These are phyloP conservation scores for Zaprionus kolodkinae DNA, from an alignment of 1,140 invertebrate genomes.

Conservation along the genomic window DNA sequence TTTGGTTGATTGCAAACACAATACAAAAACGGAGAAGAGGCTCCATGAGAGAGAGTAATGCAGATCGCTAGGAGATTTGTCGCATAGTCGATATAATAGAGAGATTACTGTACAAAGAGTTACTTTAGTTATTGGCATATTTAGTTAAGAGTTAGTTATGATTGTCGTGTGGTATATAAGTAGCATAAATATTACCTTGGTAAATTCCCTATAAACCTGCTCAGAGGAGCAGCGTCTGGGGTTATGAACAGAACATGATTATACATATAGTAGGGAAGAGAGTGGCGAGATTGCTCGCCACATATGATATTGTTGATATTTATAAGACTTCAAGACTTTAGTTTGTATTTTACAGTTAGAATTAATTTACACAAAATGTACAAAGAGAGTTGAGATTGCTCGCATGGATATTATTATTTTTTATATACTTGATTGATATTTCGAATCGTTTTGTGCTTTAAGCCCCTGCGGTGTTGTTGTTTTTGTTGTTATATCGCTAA, in stretches of 20 bases:
- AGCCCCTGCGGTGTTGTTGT: slow-evolving; percentile 77
- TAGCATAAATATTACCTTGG: slow-evolving; percentile 34
- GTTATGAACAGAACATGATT: slow-evolving; percentile 23
- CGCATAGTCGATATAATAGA: slow-evolving; percentile 10
- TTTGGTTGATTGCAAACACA: slow-evolving; percentile 47
- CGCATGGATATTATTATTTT: slow-evolving; percentile 21
- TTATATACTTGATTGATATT: slow-evolving; percentile 46
- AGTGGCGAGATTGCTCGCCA: slow-evolving; percentile 12
- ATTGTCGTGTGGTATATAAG: slow-evolving; percentile 21
- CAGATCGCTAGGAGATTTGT: slow-evolving; percentile 52
- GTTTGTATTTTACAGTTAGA: slow-evolving; percentile 9
- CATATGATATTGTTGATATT: slow-evolving; percentile 18
- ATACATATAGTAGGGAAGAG: slow-evolving; percentile 17
- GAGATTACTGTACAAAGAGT: slow-evolving; percentile 7
- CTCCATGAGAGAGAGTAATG: slow-evolving; percentile 59
- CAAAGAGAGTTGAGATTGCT: slow-evolving; percentile 26
- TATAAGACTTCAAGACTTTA: slow-evolving; percentile 1
- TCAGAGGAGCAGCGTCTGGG: slow-evolving; percentile 14
- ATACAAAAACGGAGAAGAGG: slow-evolving; percentile 49
- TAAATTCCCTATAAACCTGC: slow-evolving; percentile 18
- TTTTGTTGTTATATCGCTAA: slow-evolving; percentile 78
- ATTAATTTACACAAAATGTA: slow-evolving; percentile 12
- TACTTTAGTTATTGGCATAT: slow-evolving; percentile 32
- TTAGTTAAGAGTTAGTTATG: slow-evolving; percentile 32
- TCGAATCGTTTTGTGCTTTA: slow-evolving; percentile 60